Base-by-base conservation (phyloP, 2,113 vertebrate species). In the Girardinichthys multiradiatus region DNA sequence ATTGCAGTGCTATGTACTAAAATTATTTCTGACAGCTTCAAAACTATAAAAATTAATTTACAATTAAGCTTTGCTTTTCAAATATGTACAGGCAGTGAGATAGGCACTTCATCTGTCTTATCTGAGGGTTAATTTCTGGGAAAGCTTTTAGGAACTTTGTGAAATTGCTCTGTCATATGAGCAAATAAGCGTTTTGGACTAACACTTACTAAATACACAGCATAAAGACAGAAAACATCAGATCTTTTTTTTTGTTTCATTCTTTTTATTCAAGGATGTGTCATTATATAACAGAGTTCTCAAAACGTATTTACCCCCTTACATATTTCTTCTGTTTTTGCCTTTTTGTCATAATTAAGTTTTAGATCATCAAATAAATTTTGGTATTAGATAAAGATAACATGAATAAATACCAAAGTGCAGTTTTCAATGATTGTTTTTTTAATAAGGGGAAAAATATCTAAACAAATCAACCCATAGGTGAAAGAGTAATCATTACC, bases 31-130 rank as follows among this genome's bases (percentile, higher is more conserved):
- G 19, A 24, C 7, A 54, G 8, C 0, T 54, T 19, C 24, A n/a
- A 54, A 24, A 54, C 48, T 54, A 2, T 51, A 13, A 2, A 39
- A 54, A 54, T 8, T 2, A n/a, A 54, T n/a, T 54, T 54, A 54
- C 9, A n/a, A 54, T 54, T 54, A 54, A 54, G 24, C 48, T 61
- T 64, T 35, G 64, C 17, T 35, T 58, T 21, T 4, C n/a, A 67
- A 76, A 77, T 24, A 21, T 39, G 64, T 28, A 28, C 64, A 39
- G 66, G 58, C 13, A 28, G 61, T 3, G 13, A 80, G 69, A 54
- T 13, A 51, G 69, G 62, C 31, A 45, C 48, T 68, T 80, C 66
- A 74, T 71, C 70, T 68, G n/a, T 71, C 58, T 72, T 62, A 85
- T 78, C 68, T 3, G n/a, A 35, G 65, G 67, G 75, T 59, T 81